phyloP scores from a whole-genome alignment of 2,888 invertebrate genomes.

The Lasioglossum vierecki region DNA sequence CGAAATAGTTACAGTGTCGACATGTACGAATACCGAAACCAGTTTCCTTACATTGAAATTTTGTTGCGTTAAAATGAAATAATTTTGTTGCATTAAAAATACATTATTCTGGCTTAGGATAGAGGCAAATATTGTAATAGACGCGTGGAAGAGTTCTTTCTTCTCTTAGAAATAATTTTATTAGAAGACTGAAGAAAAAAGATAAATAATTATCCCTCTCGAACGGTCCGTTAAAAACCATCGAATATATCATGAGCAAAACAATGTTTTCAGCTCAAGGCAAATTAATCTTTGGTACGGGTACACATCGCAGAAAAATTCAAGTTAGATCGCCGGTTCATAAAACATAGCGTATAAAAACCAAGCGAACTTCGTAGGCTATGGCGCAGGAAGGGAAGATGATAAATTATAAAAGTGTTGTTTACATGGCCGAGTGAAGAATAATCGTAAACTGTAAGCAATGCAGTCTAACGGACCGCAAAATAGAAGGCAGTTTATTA shows the following conservation, averaged over 20 bases:
- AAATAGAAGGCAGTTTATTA: constrained; percentile 53
- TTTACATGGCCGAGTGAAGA: constrained; percentile 47
- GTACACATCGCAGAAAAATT: background rate
- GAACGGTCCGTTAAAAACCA: background rate
- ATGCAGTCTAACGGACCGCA: constrained; percentile 48
- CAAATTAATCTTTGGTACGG: background rate
- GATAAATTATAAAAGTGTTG: constrained; percentile 54
- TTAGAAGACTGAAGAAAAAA: background rate
- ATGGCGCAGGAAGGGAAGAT: constrained; percentile 28
- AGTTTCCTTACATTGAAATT: too few species aligned
- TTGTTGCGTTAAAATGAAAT: too few species aligned
- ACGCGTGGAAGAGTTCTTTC: too few species aligned
- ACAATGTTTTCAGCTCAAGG: background rate
- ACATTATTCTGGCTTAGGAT: too few species aligned
- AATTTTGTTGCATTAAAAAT: too few species aligned
- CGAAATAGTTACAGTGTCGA: too few species aligned
- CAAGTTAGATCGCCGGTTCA: background rate
- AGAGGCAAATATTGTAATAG: too few species aligned
- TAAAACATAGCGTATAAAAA: background rate
- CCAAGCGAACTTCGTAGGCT: background rate
- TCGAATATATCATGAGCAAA: background rate
- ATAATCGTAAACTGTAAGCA: constrained; percentile 45
- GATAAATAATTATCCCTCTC: background rate
- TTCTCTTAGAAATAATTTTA: background rate
- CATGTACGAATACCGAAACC: too few species aligned